Conservation (phyloP, 1,140 invertebrate genomes). For the Psix sp. region DNA sequence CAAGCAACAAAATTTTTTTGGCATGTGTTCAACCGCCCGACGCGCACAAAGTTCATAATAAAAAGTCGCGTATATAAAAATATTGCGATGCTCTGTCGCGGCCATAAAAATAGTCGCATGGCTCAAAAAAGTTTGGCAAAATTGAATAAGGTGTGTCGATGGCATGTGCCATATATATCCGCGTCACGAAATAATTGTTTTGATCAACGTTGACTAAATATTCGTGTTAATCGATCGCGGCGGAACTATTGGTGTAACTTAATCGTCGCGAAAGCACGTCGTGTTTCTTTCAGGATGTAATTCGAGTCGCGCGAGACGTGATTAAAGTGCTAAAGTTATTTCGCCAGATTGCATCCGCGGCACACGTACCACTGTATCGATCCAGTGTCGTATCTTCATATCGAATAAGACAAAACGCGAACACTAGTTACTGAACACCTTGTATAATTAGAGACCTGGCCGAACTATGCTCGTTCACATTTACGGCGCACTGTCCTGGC, state of each 20-base stretch:
- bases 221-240: conserved; percentile 20
- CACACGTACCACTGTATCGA: conserved; percentile 39
- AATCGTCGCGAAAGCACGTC: conserved; percentile 38
- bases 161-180: not conserved
- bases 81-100: conserved; percentile 17
- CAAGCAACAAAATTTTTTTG: conserved; percentile 29
- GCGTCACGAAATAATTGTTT: conserved; percentile 3
- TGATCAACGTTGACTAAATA: conserved; percentile 16
- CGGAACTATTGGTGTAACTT: conserved; percentile 27
- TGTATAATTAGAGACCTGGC: conserved; percentile 31
- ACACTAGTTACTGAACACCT: conserved; percentile 27
- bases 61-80: conserved; percentile 29
- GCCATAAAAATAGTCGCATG: conserved; percentile 21
- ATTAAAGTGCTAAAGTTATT: conserved; percentile 46
- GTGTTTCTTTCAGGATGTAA: conserved; percentile 44
- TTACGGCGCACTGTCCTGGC: conserved; percentile 4
- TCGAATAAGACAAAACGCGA: conserved; percentile 47
- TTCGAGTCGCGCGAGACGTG: conserved; percentile 45
- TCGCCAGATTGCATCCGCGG: conserved; percentile 27
- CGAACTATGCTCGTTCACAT: conserved; percentile 20
- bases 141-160: no score
- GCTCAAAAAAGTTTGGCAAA: no score
- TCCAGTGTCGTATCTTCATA: conserved; percentile 46
- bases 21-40: conserved; percentile 21
- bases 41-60: conserved; percentile 34